Evolutionary conservation across 23 tunicate genomes (phyloP).

Genomic region (Ascidia mentula): DNA sequence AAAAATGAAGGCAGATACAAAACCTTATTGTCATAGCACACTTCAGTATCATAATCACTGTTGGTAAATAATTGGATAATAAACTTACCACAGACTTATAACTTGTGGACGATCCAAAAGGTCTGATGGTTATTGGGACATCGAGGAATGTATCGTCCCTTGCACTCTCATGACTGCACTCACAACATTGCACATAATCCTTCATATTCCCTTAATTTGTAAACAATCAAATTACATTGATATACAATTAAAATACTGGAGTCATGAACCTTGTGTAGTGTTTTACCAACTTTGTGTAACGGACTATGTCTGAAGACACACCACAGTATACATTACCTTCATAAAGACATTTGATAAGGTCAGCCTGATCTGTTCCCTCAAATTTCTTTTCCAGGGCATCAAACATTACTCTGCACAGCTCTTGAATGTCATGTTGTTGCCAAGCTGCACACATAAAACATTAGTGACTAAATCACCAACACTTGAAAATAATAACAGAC

Average conservation of each 20-base stretch:
- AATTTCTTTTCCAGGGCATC: constrained; percentile 87
- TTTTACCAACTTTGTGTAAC: not conserved
- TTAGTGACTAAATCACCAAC: no score
- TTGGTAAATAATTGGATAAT: no score
- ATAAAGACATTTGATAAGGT: constrained; percentile 64
- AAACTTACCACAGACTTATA: constrained; percentile 71
- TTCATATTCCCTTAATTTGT: constrained; percentile 64
- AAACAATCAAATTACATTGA: not conserved
- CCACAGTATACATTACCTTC: constrained; percentile 44
- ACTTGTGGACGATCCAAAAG: constrained; percentile 65
- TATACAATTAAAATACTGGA: not conserved
- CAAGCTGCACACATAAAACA: constrained; percentile 49
- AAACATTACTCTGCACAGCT: constrained; percentile 84
- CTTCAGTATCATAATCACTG: not conserved
- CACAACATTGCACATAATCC: constrained; percentile 90
- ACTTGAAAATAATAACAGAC: no score
- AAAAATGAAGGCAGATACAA: no score
- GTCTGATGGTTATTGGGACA: constrained; percentile 76
- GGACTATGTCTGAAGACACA: not conserved
- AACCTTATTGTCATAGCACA: no score
- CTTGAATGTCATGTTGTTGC: constrained; percentile 97
- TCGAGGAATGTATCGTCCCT: constrained; percentile 81
- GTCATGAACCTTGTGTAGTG: not conserved
- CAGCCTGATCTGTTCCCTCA: constrained; percentile 65
- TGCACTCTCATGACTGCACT: constrained; percentile 70